These are phyloP conservation scores for Calameuta filiformis DNA, from an alignment of 2,888 invertebrate genomes.

Conservation along the genomic window DNA sequence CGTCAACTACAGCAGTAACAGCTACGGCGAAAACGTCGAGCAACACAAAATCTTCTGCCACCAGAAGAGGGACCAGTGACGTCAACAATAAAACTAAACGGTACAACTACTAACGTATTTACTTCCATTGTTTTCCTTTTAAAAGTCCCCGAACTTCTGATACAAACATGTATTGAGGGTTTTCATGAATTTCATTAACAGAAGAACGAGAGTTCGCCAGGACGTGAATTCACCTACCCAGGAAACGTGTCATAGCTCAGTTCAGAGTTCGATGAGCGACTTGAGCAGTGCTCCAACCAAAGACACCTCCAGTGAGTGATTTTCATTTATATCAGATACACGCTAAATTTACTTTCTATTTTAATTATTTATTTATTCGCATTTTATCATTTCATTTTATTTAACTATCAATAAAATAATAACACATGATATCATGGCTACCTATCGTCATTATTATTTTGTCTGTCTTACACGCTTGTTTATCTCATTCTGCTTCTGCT, in stretches of 20 bases:
- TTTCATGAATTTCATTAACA: constrained; percentile 24
- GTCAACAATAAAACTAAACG: constrained; percentile 53
- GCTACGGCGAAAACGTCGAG: constrained; percentile 27
- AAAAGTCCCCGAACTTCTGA: background rate
- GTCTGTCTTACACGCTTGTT: background rate
- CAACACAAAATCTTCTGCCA: constrained; percentile 24
- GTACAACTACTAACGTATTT: background rate
- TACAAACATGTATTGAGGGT: background rate
- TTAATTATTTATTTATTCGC: background rate
- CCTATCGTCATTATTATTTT: background rate
- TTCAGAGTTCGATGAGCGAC: constrained; percentile 63
- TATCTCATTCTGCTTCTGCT: background rate
- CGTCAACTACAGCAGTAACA: constrained; percentile 30
- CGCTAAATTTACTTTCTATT: background rate
- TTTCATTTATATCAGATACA: background rate
- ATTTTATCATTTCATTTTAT: background rate
- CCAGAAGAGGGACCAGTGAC: constrained; percentile 37
- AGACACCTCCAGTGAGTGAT: constrained; percentile 55
- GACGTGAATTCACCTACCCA: constrained; percentile 58
- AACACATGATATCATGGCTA: background rate
- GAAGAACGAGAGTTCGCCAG: constrained; percentile 55
- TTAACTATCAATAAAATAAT: background rate
- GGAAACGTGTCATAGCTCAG: constrained; percentile 62
- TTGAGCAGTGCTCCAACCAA: constrained; percentile 60
- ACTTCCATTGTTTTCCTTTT: background rate